These are phyloP conservation scores for Deroplatys truncata DNA, from an alignment of 2,888 invertebrate species.

Conservation along the genomic window DNA sequence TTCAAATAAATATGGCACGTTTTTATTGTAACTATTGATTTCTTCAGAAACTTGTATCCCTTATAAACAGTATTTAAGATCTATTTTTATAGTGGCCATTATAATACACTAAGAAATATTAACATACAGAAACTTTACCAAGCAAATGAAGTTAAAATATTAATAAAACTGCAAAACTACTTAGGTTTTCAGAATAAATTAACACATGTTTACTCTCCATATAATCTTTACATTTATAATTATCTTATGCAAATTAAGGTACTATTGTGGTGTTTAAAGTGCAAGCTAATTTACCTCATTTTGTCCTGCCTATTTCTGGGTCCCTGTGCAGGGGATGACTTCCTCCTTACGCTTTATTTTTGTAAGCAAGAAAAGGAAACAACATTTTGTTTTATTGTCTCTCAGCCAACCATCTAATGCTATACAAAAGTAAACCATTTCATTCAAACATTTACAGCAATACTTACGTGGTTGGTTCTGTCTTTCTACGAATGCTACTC, in stretches of 20 bases:
- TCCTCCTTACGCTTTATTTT: conserved; percentile 63
- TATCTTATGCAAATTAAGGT: not conserved
- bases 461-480: conserved; percentile 46
- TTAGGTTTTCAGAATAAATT: not conserved
- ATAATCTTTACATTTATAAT: not conserved
- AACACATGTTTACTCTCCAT: not conserved
- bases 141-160: not conserved
- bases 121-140: not conserved
- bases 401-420: conserved; percentile 33
- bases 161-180: not conserved
- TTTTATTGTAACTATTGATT: not conserved
- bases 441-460: not conserved
- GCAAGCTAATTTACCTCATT: conserved; percentile 12
- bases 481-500: conserved; percentile 42
- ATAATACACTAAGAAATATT: not conserved
- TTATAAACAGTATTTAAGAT: no score
- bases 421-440: conserved; percentile 30
- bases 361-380: conserved; percentile 38
- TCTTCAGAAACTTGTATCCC: not conserved
- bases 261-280: not conserved
- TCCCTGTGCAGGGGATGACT: conserved; percentile 61
- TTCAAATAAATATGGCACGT: no score
- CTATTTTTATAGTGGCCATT: not conserved
- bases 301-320: conserved; percentile 29
- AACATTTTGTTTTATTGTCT: not conserved